Evolutionary conservation across 2,888 invertebrate species (phyloP), one percentile per base, ranked within the genome.

Genomic region (Esperia sulphurella): DNA sequence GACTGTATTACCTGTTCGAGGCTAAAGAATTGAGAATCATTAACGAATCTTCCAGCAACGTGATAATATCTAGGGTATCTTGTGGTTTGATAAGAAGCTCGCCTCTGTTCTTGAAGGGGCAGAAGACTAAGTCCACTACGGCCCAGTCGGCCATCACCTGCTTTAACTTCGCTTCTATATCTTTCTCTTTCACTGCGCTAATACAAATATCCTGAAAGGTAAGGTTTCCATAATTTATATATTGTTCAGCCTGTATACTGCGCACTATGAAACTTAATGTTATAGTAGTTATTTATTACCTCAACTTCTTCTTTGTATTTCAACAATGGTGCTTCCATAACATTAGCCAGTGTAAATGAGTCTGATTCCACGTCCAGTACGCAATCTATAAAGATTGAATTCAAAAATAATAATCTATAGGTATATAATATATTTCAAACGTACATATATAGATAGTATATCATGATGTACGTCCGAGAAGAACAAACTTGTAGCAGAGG

Each of bases 181-280:
- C 97, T 62, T 94, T 94, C 76, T 97, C 97, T 83, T 97, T 97
- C 0, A 95, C 93, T 0, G 97, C 97, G 65, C 96, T 94, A 33
- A 96, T 94, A 66, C 97, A 97, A 59, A 97, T 95, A 71, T 97
- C 97, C 93, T 94, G 7, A 37, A 50, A 28, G 21, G 5, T 21
- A 21, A 21, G 5, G 21, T 21, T 3, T 21, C 2, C 21, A 21
- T 5, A 21, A 21, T 21, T 5, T 21, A 21, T 21, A 21, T 21
- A 21, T 21, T 21, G 21, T 21, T 21, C n/a, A n/a, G n/a, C n/a
- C n/a, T n/a, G n/a, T n/a, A n/a, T n/a, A n/a, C n/a, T n/a, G n/a
- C n/a, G n/a, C n/a, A n/a, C n/a, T n/a, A n/a, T n/a, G n/a, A n/a
- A n/a, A n/a, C n/a, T n/a, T n/a, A n/a, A n/a, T n/a, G n/a, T 21